A percentile compares a stretch with the other conserved stretches of the same genome.
These are phyloP conservation scores for Sinotaia quadrata DNA, from an alignment of 2,888 invertebrate species.

Conservation along the genomic window DNA sequence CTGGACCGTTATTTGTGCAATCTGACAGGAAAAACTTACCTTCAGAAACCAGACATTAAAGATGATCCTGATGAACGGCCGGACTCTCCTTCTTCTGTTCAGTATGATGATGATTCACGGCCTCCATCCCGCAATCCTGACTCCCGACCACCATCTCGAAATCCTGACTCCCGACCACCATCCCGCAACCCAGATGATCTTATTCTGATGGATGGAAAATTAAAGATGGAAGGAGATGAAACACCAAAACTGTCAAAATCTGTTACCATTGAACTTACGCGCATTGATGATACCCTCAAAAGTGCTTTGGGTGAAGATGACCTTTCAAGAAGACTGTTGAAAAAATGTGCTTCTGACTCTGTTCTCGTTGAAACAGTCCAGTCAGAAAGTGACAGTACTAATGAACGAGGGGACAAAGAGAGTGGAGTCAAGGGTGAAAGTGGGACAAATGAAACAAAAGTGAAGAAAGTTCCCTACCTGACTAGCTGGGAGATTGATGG, in stretches of 20 bases:
- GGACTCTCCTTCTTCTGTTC: conserved; percentile 40
- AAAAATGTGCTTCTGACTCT: conserved; percentile 12
- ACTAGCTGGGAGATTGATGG: conserved; percentile 67
- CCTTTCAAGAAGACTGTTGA: conserved; percentile 16
- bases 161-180: conserved; percentile 23
- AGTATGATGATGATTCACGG: conserved; percentile 41
- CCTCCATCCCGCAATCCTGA: conserved; percentile 44
- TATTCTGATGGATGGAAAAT: conserved; percentile 21
- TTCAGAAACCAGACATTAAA: conserved; percentile 48
- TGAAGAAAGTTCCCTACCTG: conserved; percentile 50
- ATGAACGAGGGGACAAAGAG: conserved; percentile 22
- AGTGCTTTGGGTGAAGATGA: conserved; percentile 31
- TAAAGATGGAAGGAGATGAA: conserved; percentile 38
- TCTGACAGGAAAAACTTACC: conserved; percentile 78
- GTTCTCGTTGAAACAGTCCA: not conserved
- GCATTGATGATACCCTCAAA: conserved; percentile 48
- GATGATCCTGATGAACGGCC: conserved; percentile 43
- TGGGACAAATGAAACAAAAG: conserved; percentile 31
- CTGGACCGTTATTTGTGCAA: conserved; percentile 92
- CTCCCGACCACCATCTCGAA: conserved; percentile 39
- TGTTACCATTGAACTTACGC: conserved; percentile 59
- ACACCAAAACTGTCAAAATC: conserved; percentile 54
- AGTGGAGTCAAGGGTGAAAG: conserved; percentile 24
- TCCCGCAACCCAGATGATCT: conserved; percentile 18
- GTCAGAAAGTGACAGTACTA: not conserved